Percentiles rank a stretch among this genome's conserved stretches.
Conservation (phyloP, 2,113 vertebrate genomes). For the Geococcyx californianus region DNA sequence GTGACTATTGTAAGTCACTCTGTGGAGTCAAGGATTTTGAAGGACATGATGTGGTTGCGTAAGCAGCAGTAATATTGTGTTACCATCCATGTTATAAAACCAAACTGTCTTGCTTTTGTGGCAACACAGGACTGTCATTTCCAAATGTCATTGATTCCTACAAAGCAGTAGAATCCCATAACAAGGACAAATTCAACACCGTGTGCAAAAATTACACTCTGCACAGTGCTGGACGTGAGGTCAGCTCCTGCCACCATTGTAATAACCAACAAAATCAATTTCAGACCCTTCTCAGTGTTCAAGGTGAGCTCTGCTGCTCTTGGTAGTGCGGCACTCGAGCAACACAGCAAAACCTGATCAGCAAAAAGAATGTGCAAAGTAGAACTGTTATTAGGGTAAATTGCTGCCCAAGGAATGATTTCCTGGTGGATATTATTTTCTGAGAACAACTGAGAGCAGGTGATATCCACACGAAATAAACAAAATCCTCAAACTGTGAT, state of each 20-base stretch:
- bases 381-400: conserved; percentile 15
- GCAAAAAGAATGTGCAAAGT: not conserved
- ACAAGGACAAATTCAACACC: not conserved
- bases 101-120: not conserved
- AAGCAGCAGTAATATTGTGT: not conserved
- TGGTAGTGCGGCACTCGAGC: not conserved
- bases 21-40: not conserved
- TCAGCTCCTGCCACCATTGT: not conserved
- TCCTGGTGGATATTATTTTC: conserved; percentile 19
- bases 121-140: not conserved
- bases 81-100: not conserved
- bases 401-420: not conserved
- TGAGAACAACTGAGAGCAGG: not conserved
- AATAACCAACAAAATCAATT: conserved; percentile 21
- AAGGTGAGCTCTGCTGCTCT: not conserved
- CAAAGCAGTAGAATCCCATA: not conserved
- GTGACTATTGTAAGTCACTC: not conserved
- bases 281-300: not conserved
- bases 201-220: not conserved
- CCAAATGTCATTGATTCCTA: not conserved
- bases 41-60: not conserved
- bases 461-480: not conserved
- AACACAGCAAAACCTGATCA: not conserved
- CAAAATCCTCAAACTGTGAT: not conserved
- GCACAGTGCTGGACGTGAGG: not conserved